These are phyloP conservation scores for Oscheius onirici DNA, from an alignment of 2,888 invertebrate genomes.

Conservation along the genomic window DNA sequence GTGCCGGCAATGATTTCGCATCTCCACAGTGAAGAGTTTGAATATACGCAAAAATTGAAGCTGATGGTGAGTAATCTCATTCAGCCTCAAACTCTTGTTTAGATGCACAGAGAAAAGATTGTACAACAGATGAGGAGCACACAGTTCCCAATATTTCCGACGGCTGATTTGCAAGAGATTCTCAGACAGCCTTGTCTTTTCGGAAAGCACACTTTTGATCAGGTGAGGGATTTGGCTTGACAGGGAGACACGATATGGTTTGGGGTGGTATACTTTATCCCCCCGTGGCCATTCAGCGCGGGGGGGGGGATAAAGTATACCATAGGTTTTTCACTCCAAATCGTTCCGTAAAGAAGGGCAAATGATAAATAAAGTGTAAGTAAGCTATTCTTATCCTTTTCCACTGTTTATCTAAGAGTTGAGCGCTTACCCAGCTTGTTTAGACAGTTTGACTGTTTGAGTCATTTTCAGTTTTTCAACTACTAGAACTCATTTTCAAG, in stretches of 20 bases:
- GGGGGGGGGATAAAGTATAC: no score
- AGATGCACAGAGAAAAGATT: slow-evolving; percentile 28
- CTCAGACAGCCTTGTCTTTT: slow-evolving; percentile 22
- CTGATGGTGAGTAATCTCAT: background rate
- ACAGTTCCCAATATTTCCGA: slow-evolving; percentile 9
- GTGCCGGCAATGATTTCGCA: slow-evolving; percentile 12
- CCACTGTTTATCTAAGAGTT: no score
- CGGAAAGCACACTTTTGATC: slow-evolving; percentile 15
- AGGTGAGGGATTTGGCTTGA: background rate
- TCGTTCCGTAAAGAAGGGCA: no score
- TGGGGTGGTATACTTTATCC: background rate
- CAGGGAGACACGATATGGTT: background rate
- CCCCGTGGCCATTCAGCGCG: no score
- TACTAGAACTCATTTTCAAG: no score
- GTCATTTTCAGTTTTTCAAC: no score
- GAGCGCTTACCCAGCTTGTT: no score
- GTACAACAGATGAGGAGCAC: slow-evolving; percentile 1
- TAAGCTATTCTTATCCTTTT: no score
- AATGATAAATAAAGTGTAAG: no score
- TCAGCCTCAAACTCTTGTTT: background rate
- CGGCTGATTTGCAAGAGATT: slow-evolving; percentile 5
- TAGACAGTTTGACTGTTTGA: no score
- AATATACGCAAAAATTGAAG: slow-evolving; percentile 26
- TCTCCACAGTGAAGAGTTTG: slow-evolving; percentile 14
- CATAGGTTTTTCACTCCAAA: no score